Evolutionary conservation across 2,888 invertebrate species (phyloP).

Genomic region (Noctua comes): DNA sequence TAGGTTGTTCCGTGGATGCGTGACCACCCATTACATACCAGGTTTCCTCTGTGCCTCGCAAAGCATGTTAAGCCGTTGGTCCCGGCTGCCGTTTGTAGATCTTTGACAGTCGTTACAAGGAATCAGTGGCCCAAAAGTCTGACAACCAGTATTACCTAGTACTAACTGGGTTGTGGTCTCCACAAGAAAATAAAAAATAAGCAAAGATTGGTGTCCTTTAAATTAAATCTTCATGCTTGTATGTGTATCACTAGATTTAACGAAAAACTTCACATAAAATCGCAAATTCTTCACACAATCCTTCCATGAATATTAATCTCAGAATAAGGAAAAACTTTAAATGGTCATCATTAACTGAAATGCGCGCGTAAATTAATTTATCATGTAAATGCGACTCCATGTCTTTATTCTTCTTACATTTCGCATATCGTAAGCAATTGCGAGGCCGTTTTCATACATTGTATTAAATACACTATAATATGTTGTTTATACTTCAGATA

Average conservation of each 20-base stretch:
- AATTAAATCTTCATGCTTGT: background rate
- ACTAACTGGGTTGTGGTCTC: too few relatives aligned
- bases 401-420: conserved; percentile 44
- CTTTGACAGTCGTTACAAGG: too few relatives aligned
- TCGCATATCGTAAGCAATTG: conserved; percentile 46
- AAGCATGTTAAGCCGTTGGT: too few relatives aligned
- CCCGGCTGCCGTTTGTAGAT: too few relatives aligned
- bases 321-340: conserved; percentile 19
- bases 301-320: conserved; percentile 2
- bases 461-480: conserved; percentile 59
- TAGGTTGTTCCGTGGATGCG: too few relatives aligned
- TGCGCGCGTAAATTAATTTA: conserved; percentile 35
- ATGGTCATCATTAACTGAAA: conserved; percentile 28
- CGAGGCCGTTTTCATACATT: conserved; percentile 52
- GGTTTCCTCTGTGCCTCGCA: too few relatives aligned
- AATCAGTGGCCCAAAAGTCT: too few relatives aligned
- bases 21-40: too few relatives aligned
- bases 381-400: conserved; percentile 47
- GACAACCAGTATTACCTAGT: too few relatives aligned
- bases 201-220: background rate
- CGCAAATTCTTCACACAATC: background rate
- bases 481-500: conserved; percentile 53
- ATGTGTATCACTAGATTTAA: background rate
- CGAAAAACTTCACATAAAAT: background rate
- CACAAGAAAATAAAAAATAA: background rate